Conservation (phyloP, 2,797 vertebrate genomes). For the Cercopithecus petaurista region DNA sequence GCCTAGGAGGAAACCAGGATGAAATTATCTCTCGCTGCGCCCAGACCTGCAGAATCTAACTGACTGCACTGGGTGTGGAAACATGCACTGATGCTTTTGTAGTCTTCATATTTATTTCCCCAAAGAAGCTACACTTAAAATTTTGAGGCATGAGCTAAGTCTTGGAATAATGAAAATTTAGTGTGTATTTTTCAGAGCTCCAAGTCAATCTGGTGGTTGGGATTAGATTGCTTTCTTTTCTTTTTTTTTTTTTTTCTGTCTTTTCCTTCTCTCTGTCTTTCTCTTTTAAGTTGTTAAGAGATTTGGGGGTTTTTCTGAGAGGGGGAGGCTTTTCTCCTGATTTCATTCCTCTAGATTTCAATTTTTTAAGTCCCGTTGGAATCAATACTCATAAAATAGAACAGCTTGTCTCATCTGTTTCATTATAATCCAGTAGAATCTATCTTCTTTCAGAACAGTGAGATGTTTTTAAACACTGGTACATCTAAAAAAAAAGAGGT, state of each 20-base stretch:
- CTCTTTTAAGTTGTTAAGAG: neutral
- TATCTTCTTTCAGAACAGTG: slow-evolving; percentile 67
- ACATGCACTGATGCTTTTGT: neutral
- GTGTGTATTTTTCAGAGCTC: slow-evolving; percentile 1
- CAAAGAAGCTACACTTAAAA: neutral
- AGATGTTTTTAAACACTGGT: slow-evolving; percentile 74
- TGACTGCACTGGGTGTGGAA: neutral
- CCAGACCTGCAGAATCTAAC: neutral
- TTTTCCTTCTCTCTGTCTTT: neutral
- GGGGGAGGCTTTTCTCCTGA: slow-evolving; percentile 39
- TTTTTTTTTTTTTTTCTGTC: neutral
- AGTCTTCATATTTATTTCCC: neutral
- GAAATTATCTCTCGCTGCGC: neutral
- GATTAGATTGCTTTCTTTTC: neutral
- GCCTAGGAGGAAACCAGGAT: neutral
- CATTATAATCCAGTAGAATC: slow-evolving; percentile 75
- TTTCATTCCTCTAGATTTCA: slow-evolving; percentile 73
- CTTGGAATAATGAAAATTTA: slow-evolving; percentile 28
- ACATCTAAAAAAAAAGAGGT: slow-evolving; percentile 62
- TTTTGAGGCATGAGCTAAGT: neutral
- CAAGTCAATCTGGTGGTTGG: neutral
- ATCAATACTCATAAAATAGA: slow-evolving; percentile 76
- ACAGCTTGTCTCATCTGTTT: slow-evolving; percentile 69
- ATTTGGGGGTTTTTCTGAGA: neutral
- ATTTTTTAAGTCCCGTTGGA: slow-evolving; percentile 70